These are phyloP conservation scores for Hyposoter dolosus DNA, from an alignment of 2,888 invertebrate species.

Conservation along the genomic window DNA sequence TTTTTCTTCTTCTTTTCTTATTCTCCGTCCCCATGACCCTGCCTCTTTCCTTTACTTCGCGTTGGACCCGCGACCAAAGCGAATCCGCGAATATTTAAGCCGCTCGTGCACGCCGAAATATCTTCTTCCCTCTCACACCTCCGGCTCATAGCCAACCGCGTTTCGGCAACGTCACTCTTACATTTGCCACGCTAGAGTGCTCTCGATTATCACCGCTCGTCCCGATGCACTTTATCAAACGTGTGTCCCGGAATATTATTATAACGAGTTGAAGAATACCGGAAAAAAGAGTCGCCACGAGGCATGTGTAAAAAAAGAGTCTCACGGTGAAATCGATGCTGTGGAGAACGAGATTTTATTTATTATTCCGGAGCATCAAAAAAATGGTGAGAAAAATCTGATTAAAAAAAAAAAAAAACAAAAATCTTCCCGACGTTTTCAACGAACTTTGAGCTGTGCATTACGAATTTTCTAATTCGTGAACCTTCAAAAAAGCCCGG, in stretches of 20 bases:
- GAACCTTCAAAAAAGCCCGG: not conserved
- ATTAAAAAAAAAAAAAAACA: too few species aligned
- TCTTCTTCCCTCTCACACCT: constrained; percentile 22
- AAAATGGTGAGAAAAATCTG: not conserved
- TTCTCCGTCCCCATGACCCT: constrained; percentile 27
- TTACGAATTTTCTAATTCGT: not conserved
- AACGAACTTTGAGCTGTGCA: not conserved
- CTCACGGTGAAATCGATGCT: not conserved
- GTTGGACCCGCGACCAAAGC: constrained; percentile 51
- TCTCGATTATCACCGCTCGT: constrained; percentile 66
- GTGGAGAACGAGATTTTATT: not conserved
- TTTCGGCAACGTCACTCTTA: constrained; percentile 55
- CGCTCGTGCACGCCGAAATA: constrained; percentile 22
- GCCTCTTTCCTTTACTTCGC: constrained; percentile 33
- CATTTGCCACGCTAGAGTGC: constrained; percentile 59
- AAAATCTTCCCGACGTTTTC: not conserved
- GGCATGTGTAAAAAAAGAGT: not conserved
- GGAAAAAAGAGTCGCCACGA: constrained; percentile 10
- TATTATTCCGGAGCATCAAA: not conserved
- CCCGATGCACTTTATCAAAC: constrained; percentile 67
- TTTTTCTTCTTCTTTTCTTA: constrained; percentile 20
- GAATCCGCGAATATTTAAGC: constrained; percentile 58
- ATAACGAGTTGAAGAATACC: constrained; percentile 60
- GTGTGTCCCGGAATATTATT: constrained; percentile 57
- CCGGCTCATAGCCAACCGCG: constrained; percentile 63